A percentile compares a stretch with the other conserved stretches of the same genome.
These are phyloP conservation scores for Halyomorpha halys DNA, from an alignment of 1,140 invertebrate genomes.

Conservation along the genomic window DNA sequence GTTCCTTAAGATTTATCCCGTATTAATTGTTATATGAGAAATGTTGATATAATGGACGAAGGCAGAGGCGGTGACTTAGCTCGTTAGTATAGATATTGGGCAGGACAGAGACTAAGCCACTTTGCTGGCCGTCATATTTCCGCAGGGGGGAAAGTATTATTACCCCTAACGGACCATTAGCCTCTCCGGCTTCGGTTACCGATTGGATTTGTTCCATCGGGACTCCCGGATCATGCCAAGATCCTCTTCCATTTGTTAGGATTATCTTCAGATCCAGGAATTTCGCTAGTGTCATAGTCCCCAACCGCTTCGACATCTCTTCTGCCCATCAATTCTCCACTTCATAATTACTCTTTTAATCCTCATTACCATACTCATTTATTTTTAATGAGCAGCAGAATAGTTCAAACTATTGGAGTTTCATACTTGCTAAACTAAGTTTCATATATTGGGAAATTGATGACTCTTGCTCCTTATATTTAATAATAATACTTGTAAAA, in stretches of 20 bases:
- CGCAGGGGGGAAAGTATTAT: not conserved
- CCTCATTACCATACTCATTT: too few species aligned
- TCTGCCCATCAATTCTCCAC: too few species aligned
- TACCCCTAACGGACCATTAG: conserved; percentile 7
- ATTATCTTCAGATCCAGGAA: not conserved
- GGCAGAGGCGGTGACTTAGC: not conserved
- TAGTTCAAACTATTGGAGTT: too few species aligned
- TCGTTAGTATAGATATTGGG: not conserved
- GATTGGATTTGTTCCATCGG: conserved; percentile 13
- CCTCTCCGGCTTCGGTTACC: not conserved
- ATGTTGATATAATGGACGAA: not conserved
- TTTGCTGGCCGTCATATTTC: conserved; percentile 9
- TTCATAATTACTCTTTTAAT: too few species aligned
- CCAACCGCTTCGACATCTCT: too few species aligned
- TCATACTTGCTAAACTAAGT: too few species aligned
- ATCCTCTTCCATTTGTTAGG: conserved; percentile 6
- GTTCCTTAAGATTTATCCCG: too few species aligned
- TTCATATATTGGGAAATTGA: too few species aligned
- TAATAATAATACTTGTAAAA: too few species aligned
- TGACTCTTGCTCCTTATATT: too few species aligned
- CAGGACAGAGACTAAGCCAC: conserved; percentile 3
- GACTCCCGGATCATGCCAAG: not conserved
- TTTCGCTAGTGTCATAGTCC: too few species aligned
- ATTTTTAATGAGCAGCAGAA: too few species aligned
- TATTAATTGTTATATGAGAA: not conserved